Evolutionary conservation across 2,888 invertebrate genomes (phyloP).

Genomic region (Merodon equestris): DNA sequence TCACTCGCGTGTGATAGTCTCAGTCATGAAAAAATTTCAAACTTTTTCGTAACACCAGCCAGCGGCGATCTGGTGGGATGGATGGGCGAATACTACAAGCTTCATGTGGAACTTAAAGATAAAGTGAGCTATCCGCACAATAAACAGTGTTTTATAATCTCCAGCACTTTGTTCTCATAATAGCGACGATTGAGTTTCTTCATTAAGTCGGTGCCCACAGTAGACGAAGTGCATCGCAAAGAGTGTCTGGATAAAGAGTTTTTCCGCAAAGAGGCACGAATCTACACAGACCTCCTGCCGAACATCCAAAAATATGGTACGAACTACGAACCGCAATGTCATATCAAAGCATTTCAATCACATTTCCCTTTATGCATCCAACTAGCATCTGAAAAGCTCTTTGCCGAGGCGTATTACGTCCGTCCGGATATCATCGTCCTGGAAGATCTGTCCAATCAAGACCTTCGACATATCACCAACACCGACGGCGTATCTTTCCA

Average conservation of each 20-base stretch:
- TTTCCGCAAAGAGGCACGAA: conserved; percentile 72
- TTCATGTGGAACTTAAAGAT: conserved; percentile 63
- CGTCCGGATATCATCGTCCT: conserved; percentile 73
- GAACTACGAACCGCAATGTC: too few species aligned
- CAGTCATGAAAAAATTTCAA: conserved; percentile 59
- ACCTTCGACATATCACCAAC: conserved; percentile 69
- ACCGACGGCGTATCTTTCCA: conserved; percentile 66
- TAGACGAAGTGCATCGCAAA: conserved; percentile 71
- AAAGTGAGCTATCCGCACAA: conserved; percentile 1
- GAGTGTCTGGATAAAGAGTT: conserved; percentile 74
- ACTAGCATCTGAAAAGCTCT: conserved; percentile 68
- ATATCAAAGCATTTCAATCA: too few species aligned
- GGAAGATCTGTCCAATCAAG: conserved; percentile 71
- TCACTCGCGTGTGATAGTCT: conserved; percentile 62
- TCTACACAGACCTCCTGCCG: conserved; percentile 73
- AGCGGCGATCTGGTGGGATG: conserved; percentile 73
- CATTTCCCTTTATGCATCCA: too few species aligned
- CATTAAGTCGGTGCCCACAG: conserved; percentile 73
- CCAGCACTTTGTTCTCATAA: background rate
- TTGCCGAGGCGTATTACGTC: conserved; percentile 71
- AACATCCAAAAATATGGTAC: conserved; percentile 73
- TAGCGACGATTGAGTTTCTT: conserved; percentile 70
- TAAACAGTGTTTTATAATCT: background rate
- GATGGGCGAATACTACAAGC: conserved; percentile 76
- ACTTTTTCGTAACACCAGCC: conserved; percentile 68